These are phyloP conservation scores for Lasaia peninsularis DNA, from an alignment of 1,140 invertebrate species.

Conservation along the genomic window DNA sequence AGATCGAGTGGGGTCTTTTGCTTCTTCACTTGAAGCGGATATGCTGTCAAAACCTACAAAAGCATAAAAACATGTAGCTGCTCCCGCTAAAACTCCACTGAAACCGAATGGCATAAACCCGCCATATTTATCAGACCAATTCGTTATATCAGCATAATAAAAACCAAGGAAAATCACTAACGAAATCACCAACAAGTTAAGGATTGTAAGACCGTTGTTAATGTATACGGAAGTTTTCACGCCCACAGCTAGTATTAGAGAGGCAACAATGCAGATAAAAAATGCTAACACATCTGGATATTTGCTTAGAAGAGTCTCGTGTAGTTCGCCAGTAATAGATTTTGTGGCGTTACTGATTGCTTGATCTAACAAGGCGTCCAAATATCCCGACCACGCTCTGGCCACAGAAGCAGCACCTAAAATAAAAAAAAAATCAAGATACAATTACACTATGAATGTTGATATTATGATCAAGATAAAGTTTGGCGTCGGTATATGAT, in stretches of 20 bases:
- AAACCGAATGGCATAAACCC: conserved; percentile 92
- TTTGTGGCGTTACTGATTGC: conserved; percentile 89
- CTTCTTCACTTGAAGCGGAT: conserved; percentile 91
- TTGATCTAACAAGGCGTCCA: conserved; percentile 89
- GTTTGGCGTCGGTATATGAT: too few species aligned
- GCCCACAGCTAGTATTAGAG: conserved; percentile 85
- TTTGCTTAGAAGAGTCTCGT: conserved; percentile 83
- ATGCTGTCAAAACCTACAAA: conserved; percentile 92
- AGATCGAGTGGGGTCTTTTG: conserved; percentile 86
- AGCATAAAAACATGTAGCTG: conserved; percentile 93
- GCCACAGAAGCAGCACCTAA: conserved; percentile 92
- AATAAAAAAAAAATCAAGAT: too few species aligned
- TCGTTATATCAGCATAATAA: conserved; percentile 86
- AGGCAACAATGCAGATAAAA: conserved; percentile 84
- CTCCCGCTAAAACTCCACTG: conserved; percentile 86
- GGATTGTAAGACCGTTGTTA: conserved; percentile 87
- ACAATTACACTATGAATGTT: too few species aligned
- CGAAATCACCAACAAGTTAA: conserved; percentile 87
- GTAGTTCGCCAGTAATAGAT: conserved; percentile 83
- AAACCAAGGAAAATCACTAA: conserved; percentile 87
- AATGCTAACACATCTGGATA: conserved; percentile 92
- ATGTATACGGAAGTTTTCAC: conserved; percentile 92
- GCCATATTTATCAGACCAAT: conserved; percentile 86
- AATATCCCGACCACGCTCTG: conserved; percentile 94
- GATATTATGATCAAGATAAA: too few species aligned